Evolutionary conservation across 2,797 vertebrate genomes (phyloP), one percentile per base, ranked within the genome.

Genomic region (Sternarchorhynchus goeldii): DNA sequence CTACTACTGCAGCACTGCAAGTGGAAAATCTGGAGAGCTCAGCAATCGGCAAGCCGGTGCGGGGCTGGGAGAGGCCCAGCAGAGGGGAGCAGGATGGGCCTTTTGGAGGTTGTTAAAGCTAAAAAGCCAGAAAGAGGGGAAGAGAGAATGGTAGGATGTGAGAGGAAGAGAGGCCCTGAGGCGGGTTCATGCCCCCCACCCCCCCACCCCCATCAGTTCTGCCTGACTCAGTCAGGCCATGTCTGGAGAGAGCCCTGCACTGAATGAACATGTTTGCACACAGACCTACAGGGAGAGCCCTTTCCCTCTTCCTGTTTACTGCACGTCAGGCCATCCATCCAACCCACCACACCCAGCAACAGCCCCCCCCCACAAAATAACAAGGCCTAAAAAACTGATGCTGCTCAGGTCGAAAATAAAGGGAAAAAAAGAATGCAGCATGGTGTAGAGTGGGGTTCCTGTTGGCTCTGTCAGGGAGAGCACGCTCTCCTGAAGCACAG

Each of bases 11-110:
- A 93, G 92, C 91, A 92, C 92, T 93, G 94, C 93, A 95, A 95
- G 94, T 91, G 88, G 92, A 89, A 94, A 97, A 96, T 96, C 94
- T 94, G 93, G 92, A 93, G 94, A 92, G 91, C 75, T 86, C 92
- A 92, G 94, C 93, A 95, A 96, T 95, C 94, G 91, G 89, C 92
- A 88, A 86, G 86, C 86, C 89, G 83, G 89, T 87, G 82, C 86
- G 91, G 90, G 93, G 85, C 87, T 88, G 87, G 69, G 73, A 67
- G 81, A 81, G 82, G 79, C 80, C 71, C 41, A 29, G 32, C 20
- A 57, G 36, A 2, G 64, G 12, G 34, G 36, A 50, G 41, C 8
- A 64, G 55, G 17, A 36, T 12, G 32, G 41, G 65, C 29, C 34
- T 73, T 81, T 73, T 39, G 32, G 21, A 25, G n/a, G 25, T 34